Percentiles rank a stretch among this genome's conserved stretches.
phyloP scores from a whole-genome alignment of 2,797 vertebrate species.

The Coracias cyanogaster region DNA sequence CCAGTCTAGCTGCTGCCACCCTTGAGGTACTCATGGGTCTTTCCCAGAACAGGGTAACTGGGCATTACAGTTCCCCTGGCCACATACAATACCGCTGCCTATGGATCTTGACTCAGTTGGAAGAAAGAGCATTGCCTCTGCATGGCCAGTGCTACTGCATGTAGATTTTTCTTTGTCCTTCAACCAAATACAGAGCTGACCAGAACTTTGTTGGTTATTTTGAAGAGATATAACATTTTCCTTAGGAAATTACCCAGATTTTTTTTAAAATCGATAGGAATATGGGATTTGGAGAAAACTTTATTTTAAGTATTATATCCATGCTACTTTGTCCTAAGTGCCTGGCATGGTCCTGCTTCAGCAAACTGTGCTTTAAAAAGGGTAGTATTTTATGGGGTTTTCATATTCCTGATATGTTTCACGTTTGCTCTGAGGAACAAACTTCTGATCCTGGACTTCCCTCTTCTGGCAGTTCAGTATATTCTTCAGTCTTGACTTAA shows the following conservation, averaged over 20 bases:
- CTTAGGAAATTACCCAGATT: background rate
- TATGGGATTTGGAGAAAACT: background rate
- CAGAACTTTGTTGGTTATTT: background rate
- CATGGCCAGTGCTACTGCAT: background rate
- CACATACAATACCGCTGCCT: rapidly evolving
- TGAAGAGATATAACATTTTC: background rate
- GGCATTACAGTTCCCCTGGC: background rate
- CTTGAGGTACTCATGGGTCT: rapidly evolving
- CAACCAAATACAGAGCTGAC: background rate
- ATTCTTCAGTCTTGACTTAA: conserved; percentile 20
- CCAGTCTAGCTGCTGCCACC: background rate
- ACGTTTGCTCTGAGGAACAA: background rate
- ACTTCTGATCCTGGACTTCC: conserved; percentile 67
- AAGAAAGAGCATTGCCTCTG: background rate
- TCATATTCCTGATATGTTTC: background rate
- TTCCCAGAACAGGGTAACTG: background rate
- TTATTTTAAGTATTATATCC: background rate
- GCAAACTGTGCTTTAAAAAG: background rate
- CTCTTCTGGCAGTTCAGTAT: conserved; percentile 65
- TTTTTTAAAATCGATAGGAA: background rate
- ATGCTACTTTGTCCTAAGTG: background rate
- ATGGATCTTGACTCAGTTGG: background rate
- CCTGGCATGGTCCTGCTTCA: background rate
- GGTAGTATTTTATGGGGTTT: background rate
- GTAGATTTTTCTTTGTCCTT: background rate